Evolutionary conservation across 2,797 vertebrate genomes (phyloP), one percentile per base, ranked within the genome.

Genomic region (Esox masquinongy): DNA sequence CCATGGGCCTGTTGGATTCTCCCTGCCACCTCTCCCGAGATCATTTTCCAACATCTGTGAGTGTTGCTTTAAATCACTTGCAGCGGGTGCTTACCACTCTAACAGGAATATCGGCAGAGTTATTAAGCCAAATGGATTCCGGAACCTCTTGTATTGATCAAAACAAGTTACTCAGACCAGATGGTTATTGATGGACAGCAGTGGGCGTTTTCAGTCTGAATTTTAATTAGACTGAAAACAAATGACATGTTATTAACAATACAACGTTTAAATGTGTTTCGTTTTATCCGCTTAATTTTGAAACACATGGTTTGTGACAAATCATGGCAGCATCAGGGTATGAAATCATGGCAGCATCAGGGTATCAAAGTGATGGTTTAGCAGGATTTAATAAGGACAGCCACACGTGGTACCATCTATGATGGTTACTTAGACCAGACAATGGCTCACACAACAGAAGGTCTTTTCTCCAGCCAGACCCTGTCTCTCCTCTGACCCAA

Each of bases 1-100:
- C 82, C 78, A 26, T 73, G 78, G 14, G 19, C 75, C 56, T 77
- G 69, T 75, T 43, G 72, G 70, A 82, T 77, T 81, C 79, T 82
- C 69, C 47, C 43, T 34, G 36, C 49, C 56, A 24, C 56, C 9
- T 24, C n/a, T 24, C 69, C 77, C 74, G 70, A 84, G 80, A 71
- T 16, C 80, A 80, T 69, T 1, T 53, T 74, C 79, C 63, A 76
- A 82, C 76, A 81, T 84, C 76, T 72, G 43, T 29, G 34, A 74
- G 50, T 16, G 2, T 0, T 36, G 29, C 4, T 22, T 53, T n/a
- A 61, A 49, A 12, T 56, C 9, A 63, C 70, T 51, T n/a, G 36
- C 80, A 74, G 77, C 74, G 64, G 49, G 64, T 4, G 24, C 66
- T 77, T 22, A 22, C 51, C 61, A 49, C 61, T 53, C 16, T 81